Base-by-base conservation (phyloP, 2,113 vertebrate genomes). In the Onychorhynchus coronatus region DNA sequence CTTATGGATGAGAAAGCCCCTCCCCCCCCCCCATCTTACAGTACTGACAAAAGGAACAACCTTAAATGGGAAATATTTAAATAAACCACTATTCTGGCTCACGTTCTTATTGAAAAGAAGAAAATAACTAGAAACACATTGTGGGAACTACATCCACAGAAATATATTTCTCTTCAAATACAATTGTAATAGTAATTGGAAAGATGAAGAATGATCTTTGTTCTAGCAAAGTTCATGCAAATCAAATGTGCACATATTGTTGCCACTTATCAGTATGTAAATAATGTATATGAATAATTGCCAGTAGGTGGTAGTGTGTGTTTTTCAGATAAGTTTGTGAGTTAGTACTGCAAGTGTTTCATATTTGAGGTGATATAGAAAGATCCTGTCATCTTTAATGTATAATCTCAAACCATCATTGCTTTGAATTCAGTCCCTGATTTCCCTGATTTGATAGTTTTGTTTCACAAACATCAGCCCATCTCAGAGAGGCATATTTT, bases 261-360 rank as follows among this genome's bases (percentile, higher is more conserved):
- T 91, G 28, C 65, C n/a, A 22, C 68, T 71, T 92, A 86, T 31
- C 61, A 71, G 76, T 91, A 93, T 85, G 89, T 91, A 96, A 96
- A 94, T 95, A 92, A 93, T 50, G 66, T 76, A 68, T 88, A 89
- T 96, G 73, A 94, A 81, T 95, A 92, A 96, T 96, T 96, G 88
- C 96, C 95, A 96, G 95, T 94, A 97, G 96, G 92, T 97, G 96
- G 93, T 97, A 61, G 76, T 94, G 73, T 96, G 85, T 94, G 49
- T 96, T 95, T 97, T 94, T 89, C 88, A 92, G 92, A 91, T 70
- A 84, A 37, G 47, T 89, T 88, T 84, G 24, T 86, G 88, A 86
- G 88, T 94, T 86, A 52, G 27, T 65, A 35, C 49, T 88, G 49
- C 31, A 72, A 92, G 33, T 63, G 31, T 94, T 94, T 85, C 19